phyloP scores from a whole-genome alignment of 1,140 invertebrate species.

The Drosophila kurseongensis region DNA sequence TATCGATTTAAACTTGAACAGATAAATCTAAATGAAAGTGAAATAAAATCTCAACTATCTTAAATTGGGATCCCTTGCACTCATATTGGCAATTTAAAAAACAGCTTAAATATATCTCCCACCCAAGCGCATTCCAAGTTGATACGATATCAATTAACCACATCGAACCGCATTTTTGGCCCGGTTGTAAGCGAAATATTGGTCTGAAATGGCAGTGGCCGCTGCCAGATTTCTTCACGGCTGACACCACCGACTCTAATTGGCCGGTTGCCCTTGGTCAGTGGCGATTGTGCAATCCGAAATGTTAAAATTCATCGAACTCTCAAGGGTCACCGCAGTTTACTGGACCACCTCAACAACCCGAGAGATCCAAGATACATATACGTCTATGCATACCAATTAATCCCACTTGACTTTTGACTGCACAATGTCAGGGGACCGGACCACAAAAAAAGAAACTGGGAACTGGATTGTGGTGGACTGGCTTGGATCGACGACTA shows the following conservation, averaged over 20 bases:
- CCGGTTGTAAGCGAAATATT: slow-evolving; percentile 19
- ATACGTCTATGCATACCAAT: slow-evolving; percentile 38
- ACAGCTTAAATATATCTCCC: not conserved
- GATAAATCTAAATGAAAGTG: slow-evolving; percentile 1
- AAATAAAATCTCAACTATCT: slow-evolving; percentile 1
- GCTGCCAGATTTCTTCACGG: slow-evolving; percentile 41
- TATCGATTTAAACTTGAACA: slow-evolving; percentile 1
- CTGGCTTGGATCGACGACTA: not conserved
- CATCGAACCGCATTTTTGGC: slow-evolving; percentile 24
- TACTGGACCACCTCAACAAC: slow-evolving; percentile 39
- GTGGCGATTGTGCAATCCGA: slow-evolving; percentile 45
- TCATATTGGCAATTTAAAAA: slow-evolving; percentile 2
- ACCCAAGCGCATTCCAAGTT: slow-evolving; percentile 3
- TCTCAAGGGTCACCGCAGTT: slow-evolving; percentile 57
- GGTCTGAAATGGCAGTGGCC: slow-evolving; percentile 25
- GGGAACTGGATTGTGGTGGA: slow-evolving; percentile 1
- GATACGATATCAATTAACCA: slow-evolving; percentile 19
- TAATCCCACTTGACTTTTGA: slow-evolving; percentile 57
- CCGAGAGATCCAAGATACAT: slow-evolving; percentile 4
- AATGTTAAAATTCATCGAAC: slow-evolving; percentile 74
- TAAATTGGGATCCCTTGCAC: not conserved
- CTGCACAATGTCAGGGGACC: slow-evolving; percentile 45
- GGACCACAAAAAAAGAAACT: slow-evolving; percentile 4
- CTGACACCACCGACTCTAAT: slow-evolving; percentile 47
- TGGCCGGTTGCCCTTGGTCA: slow-evolving; percentile 70